Evolutionary conservation across 2,113 vertebrate genomes (phyloP).

Genomic region (Mola mola): DNA sequence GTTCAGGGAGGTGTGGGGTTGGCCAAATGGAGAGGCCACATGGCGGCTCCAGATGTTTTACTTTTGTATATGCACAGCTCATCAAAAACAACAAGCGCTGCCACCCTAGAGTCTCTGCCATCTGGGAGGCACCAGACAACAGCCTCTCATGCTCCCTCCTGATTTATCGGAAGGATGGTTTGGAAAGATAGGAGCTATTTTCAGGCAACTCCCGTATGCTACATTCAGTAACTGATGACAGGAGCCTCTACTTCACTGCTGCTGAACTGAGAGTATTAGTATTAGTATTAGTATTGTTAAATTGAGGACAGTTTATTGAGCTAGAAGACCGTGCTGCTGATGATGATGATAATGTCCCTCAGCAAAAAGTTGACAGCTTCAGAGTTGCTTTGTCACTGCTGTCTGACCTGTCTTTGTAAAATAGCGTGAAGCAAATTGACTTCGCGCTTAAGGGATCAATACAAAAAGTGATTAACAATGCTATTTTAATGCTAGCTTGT

Average conservation of each 20-base stretch:
- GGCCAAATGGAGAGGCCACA: conserved; percentile 87
- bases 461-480: conserved; percentile 23
- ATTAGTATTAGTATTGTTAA: no score
- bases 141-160: conserved; percentile 64
- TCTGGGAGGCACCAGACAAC: conserved; percentile 82
- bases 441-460: conserved; percentile 29
- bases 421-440: conserved; percentile 4
- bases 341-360: no score
- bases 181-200: conserved; percentile 57
- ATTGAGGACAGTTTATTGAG: conserved; percentile 33
- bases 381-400: background rate
- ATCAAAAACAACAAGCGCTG: conserved; percentile 80
- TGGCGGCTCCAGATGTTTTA: conserved; percentile 91
- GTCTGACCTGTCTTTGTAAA: conserved; percentile 34
- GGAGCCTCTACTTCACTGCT: background rate
- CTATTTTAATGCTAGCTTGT: background rate
- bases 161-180: conserved; percentile 65
- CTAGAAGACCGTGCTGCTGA: background rate
- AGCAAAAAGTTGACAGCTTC: no score
- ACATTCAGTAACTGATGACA: conserved; percentile 32
- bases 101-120: conserved; percentile 76
- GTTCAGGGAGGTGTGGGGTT: conserved; percentile 74
- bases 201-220: conserved; percentile 36
- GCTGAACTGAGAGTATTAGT: conserved; percentile 26
- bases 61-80: conserved; percentile 84